Conservation (phyloP, 2,113 vertebrate species). For the Leptodactylus fuscus region DNA sequence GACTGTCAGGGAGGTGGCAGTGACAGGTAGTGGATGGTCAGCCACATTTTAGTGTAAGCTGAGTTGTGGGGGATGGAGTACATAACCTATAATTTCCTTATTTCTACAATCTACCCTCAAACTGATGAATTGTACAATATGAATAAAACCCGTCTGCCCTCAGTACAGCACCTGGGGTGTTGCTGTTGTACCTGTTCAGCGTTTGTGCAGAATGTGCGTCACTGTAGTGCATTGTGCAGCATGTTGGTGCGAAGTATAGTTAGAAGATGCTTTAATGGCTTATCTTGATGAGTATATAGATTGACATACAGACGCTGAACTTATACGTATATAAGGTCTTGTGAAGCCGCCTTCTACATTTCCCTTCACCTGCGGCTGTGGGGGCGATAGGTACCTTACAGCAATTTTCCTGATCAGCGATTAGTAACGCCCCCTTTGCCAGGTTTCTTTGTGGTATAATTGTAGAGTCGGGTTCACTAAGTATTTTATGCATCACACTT, state of each 20-base stretch:
- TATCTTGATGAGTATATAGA: neutral
- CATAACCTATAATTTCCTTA: neutral
- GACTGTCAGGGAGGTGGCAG: neutral
- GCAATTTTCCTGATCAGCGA: neutral
- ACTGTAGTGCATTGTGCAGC: too few relatives aligned
- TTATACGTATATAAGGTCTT: neutral
- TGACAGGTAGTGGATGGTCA: too few relatives aligned
- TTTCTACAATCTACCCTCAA: too few relatives aligned
- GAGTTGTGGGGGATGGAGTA: neutral
- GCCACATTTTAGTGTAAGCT: too few relatives aligned
- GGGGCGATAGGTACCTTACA: neutral
- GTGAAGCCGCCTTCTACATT: neutral
- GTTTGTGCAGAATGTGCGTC: too few relatives aligned
- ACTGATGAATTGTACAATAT: too few relatives aligned
- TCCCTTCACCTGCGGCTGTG: neutral
- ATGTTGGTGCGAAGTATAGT: too few relatives aligned
- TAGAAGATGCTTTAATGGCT: too few relatives aligned
- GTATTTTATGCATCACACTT: neutral
- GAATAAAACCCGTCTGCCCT: too few relatives aligned
- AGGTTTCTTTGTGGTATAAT: conserved; percentile 1
- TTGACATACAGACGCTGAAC: too few relatives aligned
- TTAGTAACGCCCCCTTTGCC: neutral
- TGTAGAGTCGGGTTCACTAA: neutral
- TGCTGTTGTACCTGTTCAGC: too few relatives aligned
- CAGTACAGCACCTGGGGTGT: too few relatives aligned